A percentile compares a stretch with the other conserved stretches of the same genome.
Evolutionary conservation across 2,113 vertebrate species (phyloP).

Genomic region (Saiga tatarica): DNA sequence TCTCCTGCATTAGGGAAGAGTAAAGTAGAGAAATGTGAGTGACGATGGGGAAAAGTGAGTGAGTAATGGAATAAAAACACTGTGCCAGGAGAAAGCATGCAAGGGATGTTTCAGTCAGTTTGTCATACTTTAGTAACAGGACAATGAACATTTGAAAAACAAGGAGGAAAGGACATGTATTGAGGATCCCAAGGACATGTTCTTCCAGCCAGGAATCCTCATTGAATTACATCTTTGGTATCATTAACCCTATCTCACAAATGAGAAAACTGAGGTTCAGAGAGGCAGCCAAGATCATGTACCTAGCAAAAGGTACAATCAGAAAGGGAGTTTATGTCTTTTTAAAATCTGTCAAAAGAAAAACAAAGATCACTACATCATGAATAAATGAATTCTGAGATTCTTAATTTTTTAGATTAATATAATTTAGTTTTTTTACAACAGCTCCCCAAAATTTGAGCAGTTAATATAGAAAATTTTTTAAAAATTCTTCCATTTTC

Average conservation of each 20-base stretch:
- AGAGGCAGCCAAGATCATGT: neutral
- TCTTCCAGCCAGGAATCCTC: neutral
- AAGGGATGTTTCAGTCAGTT: neutral
- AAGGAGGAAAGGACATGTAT: neutral
- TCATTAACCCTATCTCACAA: neutral
- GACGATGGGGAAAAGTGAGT: neutral
- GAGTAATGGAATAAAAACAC: neutral
- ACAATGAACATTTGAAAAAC: neutral
- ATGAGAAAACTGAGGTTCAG: neutral
- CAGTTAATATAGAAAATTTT: neutral
- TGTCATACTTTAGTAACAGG: neutral
- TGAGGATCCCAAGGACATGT: neutral
- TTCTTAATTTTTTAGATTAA: neutral
- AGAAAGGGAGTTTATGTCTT: neutral
- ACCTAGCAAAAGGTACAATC: neutral
- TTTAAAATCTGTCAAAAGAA: slow-evolving; percentile 13
- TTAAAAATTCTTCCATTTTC: neutral
- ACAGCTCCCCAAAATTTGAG: neutral
- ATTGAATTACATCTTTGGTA: neutral
- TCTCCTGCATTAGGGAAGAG: neutral
- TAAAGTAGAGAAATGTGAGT: neutral
- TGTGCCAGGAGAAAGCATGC: neutral
- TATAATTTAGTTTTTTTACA: neutral
- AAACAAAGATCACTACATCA: neutral
- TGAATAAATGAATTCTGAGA: neutral